phyloP scores from a whole-genome alignment of 1,140 invertebrate genomes.

The Gyrodactylus bullatarudis region DNA sequence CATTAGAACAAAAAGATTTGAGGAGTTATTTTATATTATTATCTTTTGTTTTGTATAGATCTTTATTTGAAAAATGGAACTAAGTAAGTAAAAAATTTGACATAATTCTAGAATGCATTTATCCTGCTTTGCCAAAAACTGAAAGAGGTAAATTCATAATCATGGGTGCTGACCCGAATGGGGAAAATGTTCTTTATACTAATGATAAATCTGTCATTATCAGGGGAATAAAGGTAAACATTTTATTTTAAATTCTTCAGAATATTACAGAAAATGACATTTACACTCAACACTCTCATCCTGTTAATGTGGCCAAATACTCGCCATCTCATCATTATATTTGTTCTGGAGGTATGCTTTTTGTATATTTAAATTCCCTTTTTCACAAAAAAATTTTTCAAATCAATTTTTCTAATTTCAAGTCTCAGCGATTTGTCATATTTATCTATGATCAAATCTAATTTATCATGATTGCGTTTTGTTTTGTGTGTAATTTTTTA shows the following conservation, averaged over 20 bases:
- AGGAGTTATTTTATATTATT: too few relatives aligned
- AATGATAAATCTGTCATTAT: constrained; percentile 93
- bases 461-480: too few relatives aligned
- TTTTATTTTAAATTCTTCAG: constrained; percentile 20
- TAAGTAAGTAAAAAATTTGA: neutral
- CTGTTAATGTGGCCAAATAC: constrained; percentile 79
- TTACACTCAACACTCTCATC: constrained; percentile 75
- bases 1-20: too few relatives aligned
- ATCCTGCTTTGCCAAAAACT: constrained; percentile 61
- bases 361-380: too few relatives aligned
- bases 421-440: too few relatives aligned
- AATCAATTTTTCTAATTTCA: too few relatives aligned
- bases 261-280: constrained; percentile 63
- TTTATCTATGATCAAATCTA: too few relatives aligned
- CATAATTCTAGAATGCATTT: constrained; percentile 18
- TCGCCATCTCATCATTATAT: constrained; percentile 93
- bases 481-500: too few relatives aligned
- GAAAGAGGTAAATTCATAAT: constrained; percentile 62
- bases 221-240: constrained; percentile 50
- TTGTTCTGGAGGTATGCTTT: constrained; percentile 51
- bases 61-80: neutral
- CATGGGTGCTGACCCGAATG: constrained; percentile 67
- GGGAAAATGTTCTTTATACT: constrained; percentile 76
- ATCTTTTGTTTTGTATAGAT: neutral
- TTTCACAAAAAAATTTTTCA: too few relatives aligned